phyloP scores from a whole-genome alignment of 1,140 invertebrate species.

The Drosophila bipectinata region DNA sequence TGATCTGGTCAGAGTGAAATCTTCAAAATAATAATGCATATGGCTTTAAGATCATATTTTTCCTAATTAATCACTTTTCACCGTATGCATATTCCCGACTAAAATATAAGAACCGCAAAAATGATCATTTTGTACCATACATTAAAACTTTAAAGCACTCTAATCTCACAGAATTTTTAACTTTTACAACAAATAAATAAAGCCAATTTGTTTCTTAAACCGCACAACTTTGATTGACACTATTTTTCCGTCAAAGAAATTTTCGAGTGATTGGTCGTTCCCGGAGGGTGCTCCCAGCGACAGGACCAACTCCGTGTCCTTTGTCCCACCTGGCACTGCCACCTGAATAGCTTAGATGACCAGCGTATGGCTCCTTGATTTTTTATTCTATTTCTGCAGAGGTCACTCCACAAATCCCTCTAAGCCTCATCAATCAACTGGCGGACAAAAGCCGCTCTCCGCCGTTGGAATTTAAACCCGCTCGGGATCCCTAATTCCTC shows the following conservation, averaged over 20 bases:
- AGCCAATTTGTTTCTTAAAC: too few relatives aligned
- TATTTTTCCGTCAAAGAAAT: background rate
- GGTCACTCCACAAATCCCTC: background rate
- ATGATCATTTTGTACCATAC: too few relatives aligned
- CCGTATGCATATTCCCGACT: too few relatives aligned
- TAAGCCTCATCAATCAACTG: background rate
- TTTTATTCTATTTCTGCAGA: background rate
- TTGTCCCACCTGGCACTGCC: background rate
- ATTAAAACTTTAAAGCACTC: too few relatives aligned
- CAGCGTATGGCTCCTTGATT: background rate
- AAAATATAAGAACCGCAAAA: too few relatives aligned
- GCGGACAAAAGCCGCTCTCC: conserved; percentile 2
- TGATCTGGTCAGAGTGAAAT: too few relatives aligned
- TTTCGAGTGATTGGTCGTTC: conserved; percentile 12
- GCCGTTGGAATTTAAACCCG: background rate
- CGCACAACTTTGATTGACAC: too few relatives aligned
- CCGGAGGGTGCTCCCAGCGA: background rate
- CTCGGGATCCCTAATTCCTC: background rate
- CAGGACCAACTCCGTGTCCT: background rate
- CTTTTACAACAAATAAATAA: too few relatives aligned
- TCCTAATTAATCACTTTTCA: too few relatives aligned
- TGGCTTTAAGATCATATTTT: too few relatives aligned
- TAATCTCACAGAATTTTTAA: too few relatives aligned
- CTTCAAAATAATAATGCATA: too few relatives aligned
- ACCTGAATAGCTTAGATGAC: background rate